Evolutionary conservation across 2,113 vertebrate species (phyloP).

Genomic region (Nerophis ophidion): DNA sequence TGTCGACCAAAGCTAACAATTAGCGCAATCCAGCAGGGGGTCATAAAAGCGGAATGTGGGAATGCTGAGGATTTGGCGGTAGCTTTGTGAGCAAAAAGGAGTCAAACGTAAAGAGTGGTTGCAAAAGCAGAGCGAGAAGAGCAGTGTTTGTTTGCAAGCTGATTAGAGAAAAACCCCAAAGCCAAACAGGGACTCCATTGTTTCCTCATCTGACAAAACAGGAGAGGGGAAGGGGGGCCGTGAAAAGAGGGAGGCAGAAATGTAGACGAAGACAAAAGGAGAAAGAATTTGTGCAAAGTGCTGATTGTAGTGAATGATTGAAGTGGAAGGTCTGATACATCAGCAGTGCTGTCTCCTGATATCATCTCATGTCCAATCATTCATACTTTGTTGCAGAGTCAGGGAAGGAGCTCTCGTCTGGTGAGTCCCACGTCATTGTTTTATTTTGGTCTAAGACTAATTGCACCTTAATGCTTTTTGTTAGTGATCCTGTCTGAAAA

Average conservation of each 20-base stretch:
- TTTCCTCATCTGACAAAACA: conserved; percentile 37
- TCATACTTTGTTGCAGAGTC: conserved; percentile 44
- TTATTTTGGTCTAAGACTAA: not conserved
- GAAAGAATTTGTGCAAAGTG: conserved; percentile 55
- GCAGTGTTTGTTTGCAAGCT: conserved; percentile 55
- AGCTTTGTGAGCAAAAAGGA: conserved; percentile 21
- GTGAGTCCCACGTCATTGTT: conserved; percentile 43
- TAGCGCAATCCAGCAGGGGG: conserved; percentile 6
- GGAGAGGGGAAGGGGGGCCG: conserved; percentile 20
- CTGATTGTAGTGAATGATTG: conserved; percentile 55
- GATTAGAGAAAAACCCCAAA: conserved; percentile 47
- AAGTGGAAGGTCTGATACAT: conserved; percentile 49
- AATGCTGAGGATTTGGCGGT: conserved; percentile 26
- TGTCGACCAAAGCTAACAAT: conserved; percentile 19
- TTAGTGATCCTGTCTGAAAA: too few species aligned
- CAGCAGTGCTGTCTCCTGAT: conserved; percentile 20
- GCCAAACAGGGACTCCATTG: conserved; percentile 65
- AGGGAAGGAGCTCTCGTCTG: conserved; percentile 61
- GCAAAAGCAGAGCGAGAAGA: conserved; percentile 6
- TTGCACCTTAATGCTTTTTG: too few species aligned
- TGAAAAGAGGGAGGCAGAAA: conserved; percentile 37
- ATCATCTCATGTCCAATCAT: not conserved
- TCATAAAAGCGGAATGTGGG: conserved; percentile 16
- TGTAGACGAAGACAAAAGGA: conserved; percentile 47
- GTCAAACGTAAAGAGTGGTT: conserved; percentile 1